Evolutionary conservation across 1,140 invertebrate genomes (phyloP), one percentile per base, ranked within the genome.

Genomic region (Tribolium castaneum): DNA sequence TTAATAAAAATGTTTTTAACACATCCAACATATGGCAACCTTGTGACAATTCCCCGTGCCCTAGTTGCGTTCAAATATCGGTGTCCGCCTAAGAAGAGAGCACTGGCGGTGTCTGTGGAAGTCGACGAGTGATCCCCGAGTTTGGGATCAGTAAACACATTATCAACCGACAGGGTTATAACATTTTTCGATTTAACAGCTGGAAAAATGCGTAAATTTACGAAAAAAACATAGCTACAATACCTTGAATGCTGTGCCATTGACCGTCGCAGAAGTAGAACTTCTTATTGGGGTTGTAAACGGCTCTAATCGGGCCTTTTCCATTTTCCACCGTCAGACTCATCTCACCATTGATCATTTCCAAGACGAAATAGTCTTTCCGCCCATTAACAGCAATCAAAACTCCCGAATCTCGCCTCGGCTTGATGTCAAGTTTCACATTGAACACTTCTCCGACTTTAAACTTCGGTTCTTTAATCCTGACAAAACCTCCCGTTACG

Each of bases 241-340:
- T 86, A 97, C 96, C 94, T 89, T 93, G 89, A 82, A 98, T 94
- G 10, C 89, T 93, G 85, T 99, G 97, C 97, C 97, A 99, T 25
- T 96, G 89, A 34, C 98, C 97, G 88, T 99, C 96, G 86, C 98
- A 99, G 13, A 97, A 89, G 30, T 91, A 99, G 22, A 97, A 90
- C 25, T 91, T 90, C n/a, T 90, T 88, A 13, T 90, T 88, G 3
- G 95, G 91, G 14, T 89, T 91, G 85, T 93, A 97, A 0, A 88
- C 91, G 1, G 96, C 92, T 1, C 91, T 90, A 78, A 97, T 94
- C 0, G 92, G 90, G 4, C 95, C 96, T 72, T 90, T 92, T 12
- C 95, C 94, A 84, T 97, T 97, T 76, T 97, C 95, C 0, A 98
- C 94, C 2, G 91, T 92, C 50, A 98, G 93, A 71, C 92, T 91